A percentile compares a stretch with the other conserved stretches of the same genome.
These are phyloP conservation scores for Hestina assimilis DNA, from an alignment of 1,140 invertebrate species.

Conservation along the genomic window DNA sequence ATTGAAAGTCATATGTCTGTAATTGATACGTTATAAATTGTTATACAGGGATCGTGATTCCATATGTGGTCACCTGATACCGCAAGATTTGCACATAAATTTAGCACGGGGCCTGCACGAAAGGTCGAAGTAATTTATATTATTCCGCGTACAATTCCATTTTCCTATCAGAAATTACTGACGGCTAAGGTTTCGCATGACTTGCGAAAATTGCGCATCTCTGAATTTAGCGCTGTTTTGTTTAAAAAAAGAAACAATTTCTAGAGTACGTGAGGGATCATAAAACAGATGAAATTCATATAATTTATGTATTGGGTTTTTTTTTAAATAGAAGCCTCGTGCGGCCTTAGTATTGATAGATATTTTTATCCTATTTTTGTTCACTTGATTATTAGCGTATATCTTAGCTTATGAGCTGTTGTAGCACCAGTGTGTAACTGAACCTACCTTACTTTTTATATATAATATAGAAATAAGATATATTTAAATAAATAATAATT, in stretches of 20 bases:
- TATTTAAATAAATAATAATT: no score
- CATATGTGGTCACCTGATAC: conserved; percentile 26
- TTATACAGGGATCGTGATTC: neutral
- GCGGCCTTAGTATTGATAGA: neutral
- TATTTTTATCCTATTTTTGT: no score
- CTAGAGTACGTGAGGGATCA: conserved; percentile 15
- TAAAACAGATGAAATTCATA: conserved; percentile 18
- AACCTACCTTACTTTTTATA: no score
- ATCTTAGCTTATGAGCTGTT: no score
- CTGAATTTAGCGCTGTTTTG: conserved; percentile 39
- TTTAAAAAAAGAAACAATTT: conserved; percentile 25
- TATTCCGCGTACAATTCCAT: conserved; percentile 69
- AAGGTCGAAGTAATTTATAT: conserved; percentile 60
- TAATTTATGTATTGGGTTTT: conserved; percentile 4
- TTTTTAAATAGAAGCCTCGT: neutral
- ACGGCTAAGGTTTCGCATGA: conserved; percentile 63
- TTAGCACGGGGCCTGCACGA: conserved; percentile 53
- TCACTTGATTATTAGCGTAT: no score
- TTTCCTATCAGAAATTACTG: conserved; percentile 70
- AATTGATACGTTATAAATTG: neutral
- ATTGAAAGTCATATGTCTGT: neutral
- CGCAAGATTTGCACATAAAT: conserved; percentile 40
- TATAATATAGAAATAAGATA: no score
- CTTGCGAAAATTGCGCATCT: conserved; percentile 55
- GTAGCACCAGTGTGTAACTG: no score